These are phyloP conservation scores for Lucifuga dentata DNA, from an alignment of 2,113 vertebrate genomes.

Conservation along the genomic window DNA sequence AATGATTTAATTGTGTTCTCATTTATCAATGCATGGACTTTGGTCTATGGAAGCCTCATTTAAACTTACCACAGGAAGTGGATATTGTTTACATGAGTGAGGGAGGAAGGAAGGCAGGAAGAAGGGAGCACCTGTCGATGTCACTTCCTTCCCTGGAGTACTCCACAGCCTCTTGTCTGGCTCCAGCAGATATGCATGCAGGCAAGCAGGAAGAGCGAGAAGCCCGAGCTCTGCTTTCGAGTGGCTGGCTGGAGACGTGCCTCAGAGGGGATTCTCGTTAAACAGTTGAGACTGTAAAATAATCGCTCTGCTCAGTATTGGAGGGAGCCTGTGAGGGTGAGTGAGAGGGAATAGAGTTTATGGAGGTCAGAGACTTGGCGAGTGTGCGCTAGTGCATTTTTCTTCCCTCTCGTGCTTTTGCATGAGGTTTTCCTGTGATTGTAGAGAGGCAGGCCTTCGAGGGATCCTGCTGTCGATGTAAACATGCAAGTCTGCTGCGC, in stretches of 20 bases:
- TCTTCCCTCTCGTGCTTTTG: slow-evolving; percentile 12
- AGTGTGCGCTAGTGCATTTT: slow-evolving; percentile 22
- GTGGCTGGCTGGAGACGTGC: slow-evolving; percentile 47
- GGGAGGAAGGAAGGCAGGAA: slow-evolving; percentile 77
- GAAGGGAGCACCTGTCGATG: slow-evolving; percentile 82
- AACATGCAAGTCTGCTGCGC: slow-evolving; percentile 57
- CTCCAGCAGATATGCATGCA: slow-evolving; percentile 63
- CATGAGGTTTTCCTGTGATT: slow-evolving; percentile 74
- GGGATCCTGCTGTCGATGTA: slow-evolving; percentile 59
- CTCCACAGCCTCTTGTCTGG: slow-evolving; percentile 61
- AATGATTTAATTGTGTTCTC: neutral
- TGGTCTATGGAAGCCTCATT: neutral
- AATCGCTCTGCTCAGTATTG: slow-evolving; percentile 44
- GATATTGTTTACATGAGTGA: slow-evolving; percentile 82
- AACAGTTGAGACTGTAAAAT: slow-evolving; percentile 54
- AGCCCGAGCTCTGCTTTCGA: slow-evolving; percentile 45
- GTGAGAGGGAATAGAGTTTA: slow-evolving; percentile 36
- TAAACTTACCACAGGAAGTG: slow-evolving; percentile 23
- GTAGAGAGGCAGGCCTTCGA: slow-evolving; percentile 65
- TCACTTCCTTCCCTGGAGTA: slow-evolving; percentile 81
- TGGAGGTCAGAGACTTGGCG: slow-evolving; percentile 54
- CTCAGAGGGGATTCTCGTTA: slow-evolving; percentile 38
- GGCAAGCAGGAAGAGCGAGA: slow-evolving; percentile 66
- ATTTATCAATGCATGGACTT: neutral
- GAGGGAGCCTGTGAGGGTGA: slow-evolving; percentile 43